phyloP scores from a whole-genome alignment of 2,888 invertebrate genomes.

The Drosophila algonquin region DNA sequence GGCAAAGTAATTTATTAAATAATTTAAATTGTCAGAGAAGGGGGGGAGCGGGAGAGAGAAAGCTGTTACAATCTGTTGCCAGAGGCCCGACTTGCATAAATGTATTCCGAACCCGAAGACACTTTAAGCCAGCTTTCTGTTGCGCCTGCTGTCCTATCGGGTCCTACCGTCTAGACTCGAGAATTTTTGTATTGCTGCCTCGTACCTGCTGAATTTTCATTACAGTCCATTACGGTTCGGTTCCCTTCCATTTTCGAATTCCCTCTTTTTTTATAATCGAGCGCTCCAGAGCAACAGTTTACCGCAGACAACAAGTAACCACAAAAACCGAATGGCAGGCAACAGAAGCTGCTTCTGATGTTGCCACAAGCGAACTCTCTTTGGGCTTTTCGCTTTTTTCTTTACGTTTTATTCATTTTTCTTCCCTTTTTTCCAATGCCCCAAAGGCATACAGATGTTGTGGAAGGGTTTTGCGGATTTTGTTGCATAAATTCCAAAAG shows the following conservation, averaged over 20 bases:
- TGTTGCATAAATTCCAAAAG: neutral
- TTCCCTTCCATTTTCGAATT: neutral
- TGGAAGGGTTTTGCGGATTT: neutral
- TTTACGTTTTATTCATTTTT: slow-evolving; percentile 3
- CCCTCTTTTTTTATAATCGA: slow-evolving; percentile 43
- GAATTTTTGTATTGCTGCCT: slow-evolving; percentile 7
- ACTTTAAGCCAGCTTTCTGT: slow-evolving; percentile 11
- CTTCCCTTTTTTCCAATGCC: slow-evolving; percentile 19
- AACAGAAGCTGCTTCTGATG: slow-evolving; percentile 26
- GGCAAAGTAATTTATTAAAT: slow-evolving; percentile 53
- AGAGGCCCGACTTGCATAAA: slow-evolving; percentile 25
- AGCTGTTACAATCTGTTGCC: slow-evolving; percentile 39
- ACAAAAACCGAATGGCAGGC: slow-evolving; percentile 30
- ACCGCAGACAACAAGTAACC: slow-evolving; percentile 15
- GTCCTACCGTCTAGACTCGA: slow-evolving; percentile 1
- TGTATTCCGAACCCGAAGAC: slow-evolving; percentile 23
- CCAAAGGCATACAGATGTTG: slow-evolving; percentile 9
- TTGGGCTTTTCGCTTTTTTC: slow-evolving; percentile 13
- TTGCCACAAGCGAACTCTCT: slow-evolving; percentile 29
- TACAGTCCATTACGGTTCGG: slow-evolving; percentile 27
- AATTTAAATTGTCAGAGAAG: slow-evolving; percentile 41
- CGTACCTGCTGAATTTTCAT: slow-evolving; percentile 36
- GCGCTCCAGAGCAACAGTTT: slow-evolving; percentile 33
- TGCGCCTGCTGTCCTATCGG: neutral
- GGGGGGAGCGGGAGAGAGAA: neutral